Base-by-base conservation (phyloP, 2,797 vertebrate genomes). In the Hippoglossus hippoglossus region DNA sequence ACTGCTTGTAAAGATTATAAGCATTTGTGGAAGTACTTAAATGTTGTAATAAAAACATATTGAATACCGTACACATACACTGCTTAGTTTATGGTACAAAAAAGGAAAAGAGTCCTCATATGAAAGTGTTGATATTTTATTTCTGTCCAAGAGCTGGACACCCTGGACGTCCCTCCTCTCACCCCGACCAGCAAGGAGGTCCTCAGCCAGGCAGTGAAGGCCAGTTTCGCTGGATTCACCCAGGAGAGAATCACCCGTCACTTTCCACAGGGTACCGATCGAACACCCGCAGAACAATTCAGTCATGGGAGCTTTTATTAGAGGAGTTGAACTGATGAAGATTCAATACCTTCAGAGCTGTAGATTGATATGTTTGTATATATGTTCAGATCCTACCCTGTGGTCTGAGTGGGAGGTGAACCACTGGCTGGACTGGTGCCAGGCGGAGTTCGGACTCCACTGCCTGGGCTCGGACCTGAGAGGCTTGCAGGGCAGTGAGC, bases 401-500 rank as follows among this genome's bases (percentile, higher is more conserved):
- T 94, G 93, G 92, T 91, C 92, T 0, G 82, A 91, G 22, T 91
- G 88, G 93, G 91, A 93, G 82, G 92, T 94, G 52, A 89, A 82
- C 75, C 87, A 91, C 81, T 94, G 93, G 93, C 70, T 94, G 72
- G 86, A 93, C 84, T 94, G 93, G 94, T 93, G 92, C 71, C 91
- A 87, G 83, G 66, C 70, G 3, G 91, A 94, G 85, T 94, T 93
- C 2, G 90, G 91, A 2, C 87, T 94, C 7, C 82, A 78, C 24
- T 47, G 57, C 65, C 67, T 88, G 84, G 85, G 72, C 1, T 82
- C 82, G 0, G 86, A 89, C 47, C 71, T 93, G 77, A 79, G 89
- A 2, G 86, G 83, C 11, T 63, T 93, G 50, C 79, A 71, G 21
- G 92, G 93, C 0, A 72, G 63, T 0, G 82, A 91, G 68, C 87